Percentiles rank a stretch among this genome's conserved stretches.
Evolutionary conservation across 2,888 invertebrate species (phyloP).

Genomic region (Hemaris fuciformis): DNA sequence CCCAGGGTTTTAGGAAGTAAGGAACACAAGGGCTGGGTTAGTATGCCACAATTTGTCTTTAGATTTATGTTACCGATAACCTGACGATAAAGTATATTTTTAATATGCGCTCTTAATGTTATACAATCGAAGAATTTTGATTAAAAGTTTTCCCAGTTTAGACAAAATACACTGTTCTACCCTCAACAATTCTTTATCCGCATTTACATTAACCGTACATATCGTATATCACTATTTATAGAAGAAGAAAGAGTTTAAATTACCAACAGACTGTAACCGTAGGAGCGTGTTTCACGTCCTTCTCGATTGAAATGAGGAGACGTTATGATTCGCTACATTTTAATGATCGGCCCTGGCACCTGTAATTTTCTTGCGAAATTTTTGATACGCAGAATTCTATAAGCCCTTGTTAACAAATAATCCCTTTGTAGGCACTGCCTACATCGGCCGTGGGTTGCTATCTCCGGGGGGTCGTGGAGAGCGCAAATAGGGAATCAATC

Average conservation of each 20-base stretch:
- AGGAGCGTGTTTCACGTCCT: neutral
- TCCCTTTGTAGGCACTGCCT: neutral
- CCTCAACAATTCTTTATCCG: too few species aligned
- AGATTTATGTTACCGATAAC: too few species aligned
- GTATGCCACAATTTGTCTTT: too few species aligned
- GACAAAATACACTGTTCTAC: too few species aligned
- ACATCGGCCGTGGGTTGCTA: neutral
- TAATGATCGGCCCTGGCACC: neutral
- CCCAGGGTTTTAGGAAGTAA: too few species aligned
- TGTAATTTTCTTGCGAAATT: neutral
- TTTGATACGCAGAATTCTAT: neutral
- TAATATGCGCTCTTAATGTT: too few species aligned
- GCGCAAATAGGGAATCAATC: neutral
- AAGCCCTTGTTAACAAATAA: neutral
- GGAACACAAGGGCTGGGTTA: too few species aligned
- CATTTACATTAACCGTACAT: neutral
- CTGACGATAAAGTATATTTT: too few species aligned
- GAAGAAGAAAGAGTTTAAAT: neutral
- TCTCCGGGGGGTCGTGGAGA: too few species aligned
- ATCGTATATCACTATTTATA: neutral
- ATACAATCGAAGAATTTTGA: too few species aligned
- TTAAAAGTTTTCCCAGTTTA: too few species aligned
- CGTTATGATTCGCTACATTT: neutral
- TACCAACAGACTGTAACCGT: neutral
- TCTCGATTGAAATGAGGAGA: neutral